Evolutionary conservation across 2,888 invertebrate genomes (phyloP).

Genomic region (Phragmatobia fuliginosa): DNA sequence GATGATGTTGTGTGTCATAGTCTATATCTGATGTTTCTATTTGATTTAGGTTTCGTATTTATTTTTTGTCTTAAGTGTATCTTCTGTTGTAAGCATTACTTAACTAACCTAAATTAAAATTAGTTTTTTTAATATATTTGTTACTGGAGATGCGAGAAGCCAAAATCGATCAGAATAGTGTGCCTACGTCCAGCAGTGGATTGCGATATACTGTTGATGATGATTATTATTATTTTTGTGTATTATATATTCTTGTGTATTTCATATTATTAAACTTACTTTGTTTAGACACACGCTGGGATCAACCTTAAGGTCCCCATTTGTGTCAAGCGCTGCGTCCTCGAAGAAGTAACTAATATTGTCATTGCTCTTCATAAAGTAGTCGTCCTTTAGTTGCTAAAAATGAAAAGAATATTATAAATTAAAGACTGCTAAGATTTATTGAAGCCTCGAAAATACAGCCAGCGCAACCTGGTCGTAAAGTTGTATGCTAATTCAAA

Average conservation of each 20-base stretch:
- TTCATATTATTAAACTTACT: conserved; percentile 67
- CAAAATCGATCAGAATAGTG: no score
- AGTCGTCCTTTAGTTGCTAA: conserved; percentile 88
- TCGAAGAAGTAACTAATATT: conserved; percentile 98
- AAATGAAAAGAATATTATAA: neutral
- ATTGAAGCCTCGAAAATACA: neutral
- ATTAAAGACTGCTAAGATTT: neutral
- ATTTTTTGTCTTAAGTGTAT: no score
- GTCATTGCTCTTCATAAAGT: conserved; percentile 96
- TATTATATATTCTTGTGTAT: no score
- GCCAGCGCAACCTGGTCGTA: neutral
- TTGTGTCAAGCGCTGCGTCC: conserved; percentile 90
- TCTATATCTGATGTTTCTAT: no score
- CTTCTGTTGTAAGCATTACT: no score
- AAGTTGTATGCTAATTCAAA: neutral
- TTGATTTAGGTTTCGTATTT: neutral
- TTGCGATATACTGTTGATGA: no score
- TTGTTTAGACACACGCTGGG: conserved; percentile 90
- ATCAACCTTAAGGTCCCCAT: conserved; percentile 91
- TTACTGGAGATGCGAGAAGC: no score
- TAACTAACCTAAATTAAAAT: no score
- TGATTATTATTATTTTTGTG: no score
- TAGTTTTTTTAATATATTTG: no score
- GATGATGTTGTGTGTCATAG: no score
- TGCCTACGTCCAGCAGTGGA: no score